Evolutionary conservation across 2,797 vertebrate species (phyloP).

Genomic region (Liasis olivaceus): DNA sequence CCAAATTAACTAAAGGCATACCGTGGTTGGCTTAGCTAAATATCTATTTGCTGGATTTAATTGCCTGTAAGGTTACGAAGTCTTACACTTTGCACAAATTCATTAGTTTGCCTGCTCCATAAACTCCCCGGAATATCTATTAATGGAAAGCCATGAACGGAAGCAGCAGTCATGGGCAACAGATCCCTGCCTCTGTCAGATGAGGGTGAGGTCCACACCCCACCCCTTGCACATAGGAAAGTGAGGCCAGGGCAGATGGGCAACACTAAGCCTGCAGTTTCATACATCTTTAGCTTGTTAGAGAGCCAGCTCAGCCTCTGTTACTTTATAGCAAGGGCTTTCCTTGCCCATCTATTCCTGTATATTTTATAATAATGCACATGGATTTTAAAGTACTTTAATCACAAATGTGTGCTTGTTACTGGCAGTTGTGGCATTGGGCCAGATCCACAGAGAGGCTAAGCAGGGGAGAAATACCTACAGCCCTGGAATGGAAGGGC

Average conservation of each 20-base stretch:
- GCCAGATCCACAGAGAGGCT: not conserved
- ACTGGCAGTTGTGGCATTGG: not conserved
- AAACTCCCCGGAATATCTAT: not conserved
- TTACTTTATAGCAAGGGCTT: not conserved
- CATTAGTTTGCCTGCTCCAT: conserved; percentile 14
- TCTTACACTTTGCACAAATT: not conserved
- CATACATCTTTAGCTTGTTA: not conserved
- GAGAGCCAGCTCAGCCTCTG: not conserved
- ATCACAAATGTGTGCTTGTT: not conserved
- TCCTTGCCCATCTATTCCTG: not conserved
- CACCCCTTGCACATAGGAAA: not conserved
- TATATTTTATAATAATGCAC: not conserved
- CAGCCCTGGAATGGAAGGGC: not conserved
- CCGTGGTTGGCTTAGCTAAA: not conserved
- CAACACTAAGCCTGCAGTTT: not conserved
- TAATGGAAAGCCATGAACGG: not conserved
- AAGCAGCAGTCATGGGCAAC: not conserved
- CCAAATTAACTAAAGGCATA: conserved; percentile 10
- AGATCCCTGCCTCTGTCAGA: not conserved
- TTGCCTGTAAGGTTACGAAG: not conserved
- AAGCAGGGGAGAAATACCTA: not conserved
- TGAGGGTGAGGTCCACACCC: not conserved
- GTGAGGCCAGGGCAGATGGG: not conserved
- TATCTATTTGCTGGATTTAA: conserved; percentile 29
- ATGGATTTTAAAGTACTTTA: not conserved